phyloP scores from a whole-genome alignment of 2,888 invertebrate genomes.

The Limenitis camilla region DNA sequence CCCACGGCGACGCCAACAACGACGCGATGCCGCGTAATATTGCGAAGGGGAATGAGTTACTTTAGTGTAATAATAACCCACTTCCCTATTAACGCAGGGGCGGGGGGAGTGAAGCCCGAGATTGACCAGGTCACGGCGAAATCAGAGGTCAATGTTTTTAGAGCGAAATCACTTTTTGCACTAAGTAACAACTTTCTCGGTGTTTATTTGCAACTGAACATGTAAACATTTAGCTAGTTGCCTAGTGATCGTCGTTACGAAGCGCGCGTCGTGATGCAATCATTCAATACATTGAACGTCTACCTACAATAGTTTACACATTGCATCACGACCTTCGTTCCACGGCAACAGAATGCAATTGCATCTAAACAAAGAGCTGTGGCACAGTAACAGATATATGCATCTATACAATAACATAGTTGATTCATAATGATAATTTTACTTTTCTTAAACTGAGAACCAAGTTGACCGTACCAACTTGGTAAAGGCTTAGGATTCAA shows the following conservation, averaged over 20 bases:
- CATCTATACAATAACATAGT: background rate
- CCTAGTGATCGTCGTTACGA: constrained; percentile 17
- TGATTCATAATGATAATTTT: background rate
- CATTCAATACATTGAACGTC: constrained; percentile 48
- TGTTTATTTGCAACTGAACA: background rate
- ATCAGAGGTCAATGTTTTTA: constrained; percentile 25
- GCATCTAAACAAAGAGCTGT: constrained; percentile 21
- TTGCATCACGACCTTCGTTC: constrained; percentile 67
- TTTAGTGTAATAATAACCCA: constrained; percentile 42
- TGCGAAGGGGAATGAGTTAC: constrained; percentile 35
- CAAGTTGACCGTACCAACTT: no score
- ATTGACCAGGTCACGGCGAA: constrained; percentile 29
- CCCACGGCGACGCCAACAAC: constrained; percentile 44
- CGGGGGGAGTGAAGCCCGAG: constrained; percentile 32
- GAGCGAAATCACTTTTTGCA: background rate
- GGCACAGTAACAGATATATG: background rate
- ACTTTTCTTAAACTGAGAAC: no score
- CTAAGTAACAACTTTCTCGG: no score
- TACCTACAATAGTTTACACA: constrained; percentile 51
- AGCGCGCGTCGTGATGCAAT: constrained; percentile 41
- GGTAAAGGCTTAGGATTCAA: no score
- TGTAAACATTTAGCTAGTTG: constrained; percentile 5
- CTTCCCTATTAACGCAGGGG: constrained; percentile 40
- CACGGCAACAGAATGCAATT: constrained; percentile 59
- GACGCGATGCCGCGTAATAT: constrained; percentile 21